phyloP scores from a whole-genome alignment of 2,888 invertebrate genomes.

The Melieria picta region DNA sequence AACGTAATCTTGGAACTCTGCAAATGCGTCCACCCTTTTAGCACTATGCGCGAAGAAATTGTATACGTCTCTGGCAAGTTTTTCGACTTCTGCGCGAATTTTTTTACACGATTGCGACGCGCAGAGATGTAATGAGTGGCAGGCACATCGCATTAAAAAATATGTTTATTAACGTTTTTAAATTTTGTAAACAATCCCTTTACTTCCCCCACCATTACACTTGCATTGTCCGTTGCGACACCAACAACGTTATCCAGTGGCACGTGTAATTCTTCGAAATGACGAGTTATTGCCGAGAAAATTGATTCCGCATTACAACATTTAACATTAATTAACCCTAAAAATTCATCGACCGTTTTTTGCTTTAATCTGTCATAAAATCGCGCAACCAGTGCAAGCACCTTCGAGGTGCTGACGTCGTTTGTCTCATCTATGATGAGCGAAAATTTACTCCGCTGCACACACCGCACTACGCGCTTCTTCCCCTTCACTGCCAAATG shows the following conservation, averaged over 20 bases:
- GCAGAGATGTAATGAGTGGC: constrained; percentile 2
- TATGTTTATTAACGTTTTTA: constrained; percentile 5
- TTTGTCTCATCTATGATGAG: background rate
- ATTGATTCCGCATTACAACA: constrained; percentile 4
- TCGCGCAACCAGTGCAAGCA: background rate
- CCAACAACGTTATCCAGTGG: constrained; percentile 5
- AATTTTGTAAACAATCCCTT: constrained; percentile 5
- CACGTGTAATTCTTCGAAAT: background rate
- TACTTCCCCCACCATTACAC: constrained; percentile 5
- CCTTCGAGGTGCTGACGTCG: constrained; percentile 3
- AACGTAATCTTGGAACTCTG: constrained; percentile 9
- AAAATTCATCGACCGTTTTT: constrained; percentile 2
- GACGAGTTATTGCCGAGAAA: background rate
- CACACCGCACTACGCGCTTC: background rate
- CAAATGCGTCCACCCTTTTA: constrained; percentile 17
- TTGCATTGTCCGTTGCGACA: background rate
- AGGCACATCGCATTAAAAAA: constrained; percentile 8
- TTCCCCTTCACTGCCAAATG: background rate
- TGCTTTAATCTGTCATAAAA: background rate
- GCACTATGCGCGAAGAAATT: constrained; percentile 27
- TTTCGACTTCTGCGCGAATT: constrained; percentile 17
- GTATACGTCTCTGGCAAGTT: constrained; percentile 16
- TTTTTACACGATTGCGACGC: constrained; percentile 7
- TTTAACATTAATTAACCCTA: constrained; percentile 2
- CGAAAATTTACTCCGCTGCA: background rate